Evolutionary conservation across 2,113 vertebrate genomes (phyloP).

Genomic region (Melanocharis versteri): DNA sequence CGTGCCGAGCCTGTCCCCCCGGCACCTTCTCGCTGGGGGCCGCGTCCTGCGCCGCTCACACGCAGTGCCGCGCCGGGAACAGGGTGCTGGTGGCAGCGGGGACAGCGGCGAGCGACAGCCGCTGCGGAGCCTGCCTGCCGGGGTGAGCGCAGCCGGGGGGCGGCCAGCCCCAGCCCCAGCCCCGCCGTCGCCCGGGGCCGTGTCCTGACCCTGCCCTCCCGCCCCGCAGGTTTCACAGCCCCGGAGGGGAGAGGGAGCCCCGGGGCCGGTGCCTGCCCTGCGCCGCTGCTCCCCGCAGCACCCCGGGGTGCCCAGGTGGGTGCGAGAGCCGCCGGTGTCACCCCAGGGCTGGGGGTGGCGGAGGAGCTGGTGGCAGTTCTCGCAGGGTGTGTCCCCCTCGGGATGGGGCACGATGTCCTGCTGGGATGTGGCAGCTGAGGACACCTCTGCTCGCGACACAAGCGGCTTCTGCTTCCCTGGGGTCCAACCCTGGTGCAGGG

Average conservation of each 20-base stretch:
- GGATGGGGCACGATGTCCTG: neutral
- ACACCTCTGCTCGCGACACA: accelerated
- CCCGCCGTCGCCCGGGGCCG: accelerated
- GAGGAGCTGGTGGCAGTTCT: neutral
- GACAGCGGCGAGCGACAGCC: conserved; percentile 62
- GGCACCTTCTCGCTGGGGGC: conserved; percentile 80
- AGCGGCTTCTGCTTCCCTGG: neutral
- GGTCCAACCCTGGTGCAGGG: neutral
- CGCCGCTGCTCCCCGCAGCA: conserved; percentile 8
- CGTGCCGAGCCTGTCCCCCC: conserved; percentile 76
- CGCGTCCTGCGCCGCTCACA: conserved; percentile 73
- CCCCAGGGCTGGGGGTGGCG: neutral
- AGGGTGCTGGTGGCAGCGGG: conserved; percentile 68
- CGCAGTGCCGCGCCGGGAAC: conserved; percentile 70
- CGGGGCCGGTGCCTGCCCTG: conserved; percentile 60
- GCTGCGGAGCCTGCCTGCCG: conserved; percentile 82
- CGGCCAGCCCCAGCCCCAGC: neutral
- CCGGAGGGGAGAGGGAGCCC: neutral
- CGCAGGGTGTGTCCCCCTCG: neutral
- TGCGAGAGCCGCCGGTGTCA: neutral
- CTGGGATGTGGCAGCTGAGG: neutral
- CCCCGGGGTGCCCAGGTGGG: conserved; percentile 70
- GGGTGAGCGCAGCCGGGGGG: conserved; percentile 70
- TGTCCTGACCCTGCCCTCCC: neutral
- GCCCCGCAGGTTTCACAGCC: conserved; percentile 62